A percentile compares a stretch with the other conserved stretches of the same genome.
Evolutionary conservation across 2,797 vertebrate species (phyloP).

Genomic region (Furcifer pardalis): DNA sequence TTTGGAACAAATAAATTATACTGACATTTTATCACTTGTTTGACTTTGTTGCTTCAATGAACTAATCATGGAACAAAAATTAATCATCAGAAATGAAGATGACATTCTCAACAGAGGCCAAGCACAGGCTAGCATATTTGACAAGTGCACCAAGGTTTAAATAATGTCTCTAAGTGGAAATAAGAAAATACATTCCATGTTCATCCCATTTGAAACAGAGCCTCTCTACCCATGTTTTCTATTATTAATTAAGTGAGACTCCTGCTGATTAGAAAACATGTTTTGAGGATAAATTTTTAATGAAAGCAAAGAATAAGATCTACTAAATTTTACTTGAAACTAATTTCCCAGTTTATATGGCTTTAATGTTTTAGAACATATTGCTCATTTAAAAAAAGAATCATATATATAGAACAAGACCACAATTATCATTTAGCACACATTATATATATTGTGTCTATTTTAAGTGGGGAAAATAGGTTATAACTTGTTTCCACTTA

Average conservation of each 20-base stretch:
- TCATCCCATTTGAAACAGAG: neutral
- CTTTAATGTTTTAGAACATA: conserved; percentile 36
- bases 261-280: conserved; percentile 45
- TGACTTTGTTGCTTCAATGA: neutral
- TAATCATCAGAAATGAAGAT: neutral
- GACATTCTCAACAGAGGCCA: neutral
- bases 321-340: conserved; percentile 39
- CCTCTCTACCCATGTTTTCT: conserved; percentile 33
- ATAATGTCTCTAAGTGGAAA: neutral
- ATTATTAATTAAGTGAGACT: conserved; percentile 37
- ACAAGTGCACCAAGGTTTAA: neutral
- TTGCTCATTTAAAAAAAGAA: conserved; percentile 8
- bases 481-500: conserved; percentile 19
- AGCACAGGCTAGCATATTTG: neutral
- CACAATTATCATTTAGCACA: conserved; percentile 27
- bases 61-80: neutral
- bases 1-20: neutral
- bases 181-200: neutral
- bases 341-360: conserved; percentile 33
- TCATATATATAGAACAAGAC: conserved; percentile 46
- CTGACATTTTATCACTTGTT: neutral
- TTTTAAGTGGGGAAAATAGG: conserved; percentile 38
- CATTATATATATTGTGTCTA: neutral
- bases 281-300: conserved; percentile 53
- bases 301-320: neutral